Conservation (phyloP, 2,888 invertebrate species). For the Amblyteles armatorius region DNA sequence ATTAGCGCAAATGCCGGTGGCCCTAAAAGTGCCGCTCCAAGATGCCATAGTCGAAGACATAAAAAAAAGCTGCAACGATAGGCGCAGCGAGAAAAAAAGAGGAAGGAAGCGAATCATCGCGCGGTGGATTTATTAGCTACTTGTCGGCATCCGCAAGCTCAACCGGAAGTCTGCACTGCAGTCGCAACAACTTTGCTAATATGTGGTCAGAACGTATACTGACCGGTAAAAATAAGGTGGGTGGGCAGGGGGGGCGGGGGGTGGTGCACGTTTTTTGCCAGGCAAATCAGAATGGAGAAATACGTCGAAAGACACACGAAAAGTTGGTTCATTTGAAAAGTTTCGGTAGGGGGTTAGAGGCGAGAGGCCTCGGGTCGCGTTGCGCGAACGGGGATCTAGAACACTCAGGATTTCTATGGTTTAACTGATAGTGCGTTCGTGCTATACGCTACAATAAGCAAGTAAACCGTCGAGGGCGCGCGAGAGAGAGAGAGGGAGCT, state of each 20-base stretch:
- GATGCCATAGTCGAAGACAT: conserved; percentile 15
- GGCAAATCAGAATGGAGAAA: conserved; percentile 60
- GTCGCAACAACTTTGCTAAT: conserved; percentile 82
- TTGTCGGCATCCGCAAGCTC: conserved; percentile 34
- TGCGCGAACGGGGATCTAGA: conserved; percentile 11
- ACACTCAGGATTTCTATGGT: conserved; percentile 56
- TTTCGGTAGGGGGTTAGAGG: conserved; percentile 70
- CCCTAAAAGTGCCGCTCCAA: conserved; percentile 25
- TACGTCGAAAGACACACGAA: conserved; percentile 83
- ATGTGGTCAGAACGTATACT: conserved; percentile 76
- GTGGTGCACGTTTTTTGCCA: conserved; percentile 38
- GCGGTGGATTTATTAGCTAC: conserved; percentile 62
- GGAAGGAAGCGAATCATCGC: conserved; percentile 25
- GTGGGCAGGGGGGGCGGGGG: not conserved
- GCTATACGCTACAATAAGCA: conserved; percentile 41
- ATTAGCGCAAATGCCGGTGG: conserved; percentile 28
- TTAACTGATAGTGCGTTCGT: conserved; percentile 61
- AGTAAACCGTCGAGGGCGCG: conserved; percentile 53
- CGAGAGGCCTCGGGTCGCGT: conserved; percentile 24
- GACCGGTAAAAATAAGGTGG: conserved; percentile 57
- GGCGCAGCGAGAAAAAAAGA: conserved; percentile 27
- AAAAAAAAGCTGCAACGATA: conserved; percentile 33
- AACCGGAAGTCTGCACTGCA: conserved; percentile 68
- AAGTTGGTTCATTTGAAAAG: conserved; percentile 84
- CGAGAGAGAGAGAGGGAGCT: conserved; percentile 48